Conservation (phyloP, 2,113 vertebrate species). For the Corythornis madagascariensis region DNA sequence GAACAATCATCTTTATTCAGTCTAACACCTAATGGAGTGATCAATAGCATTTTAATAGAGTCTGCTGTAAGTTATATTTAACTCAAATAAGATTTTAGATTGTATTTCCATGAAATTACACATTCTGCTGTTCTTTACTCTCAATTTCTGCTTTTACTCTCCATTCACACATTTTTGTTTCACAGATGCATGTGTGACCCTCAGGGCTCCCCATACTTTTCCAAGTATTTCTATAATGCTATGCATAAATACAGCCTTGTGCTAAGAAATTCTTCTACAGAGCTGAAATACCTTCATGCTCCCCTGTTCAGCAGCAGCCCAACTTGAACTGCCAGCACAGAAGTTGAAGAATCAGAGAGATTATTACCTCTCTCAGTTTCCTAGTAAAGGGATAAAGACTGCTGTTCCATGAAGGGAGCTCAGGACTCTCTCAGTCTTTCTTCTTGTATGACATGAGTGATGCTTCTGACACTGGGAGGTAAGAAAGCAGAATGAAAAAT, state of each 20-base stretch:
- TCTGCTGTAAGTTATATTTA: neutral
- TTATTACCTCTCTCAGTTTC: constrained; percentile 2
- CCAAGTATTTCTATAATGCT: neutral
- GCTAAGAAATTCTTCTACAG: neutral
- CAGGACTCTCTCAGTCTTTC: neutral
- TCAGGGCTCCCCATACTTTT: neutral
- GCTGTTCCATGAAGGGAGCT: neutral
- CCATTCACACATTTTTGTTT: constrained; percentile 30
- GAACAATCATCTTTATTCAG: constrained; percentile 23
- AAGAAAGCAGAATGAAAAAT: constrained; percentile 37
- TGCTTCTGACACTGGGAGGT: neutral
- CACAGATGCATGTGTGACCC: neutral
- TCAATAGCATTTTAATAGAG: constrained; percentile 45
- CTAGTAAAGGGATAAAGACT: neutral
- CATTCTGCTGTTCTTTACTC: neutral
- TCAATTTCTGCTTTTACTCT: constrained; percentile 9
- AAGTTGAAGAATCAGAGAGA: constrained; percentile 3
- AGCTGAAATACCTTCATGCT: neutral
- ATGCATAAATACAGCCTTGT: neutral
- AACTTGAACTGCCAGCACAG: neutral
- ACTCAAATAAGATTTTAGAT: constrained; percentile 43
- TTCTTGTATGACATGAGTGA: neutral
- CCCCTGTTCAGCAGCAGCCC: neutral
- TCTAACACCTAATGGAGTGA: constrained; percentile 1
- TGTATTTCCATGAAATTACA: constrained; percentile 42